A percentile compares a stretch with the other conserved stretches of the same genome.
These are phyloP conservation scores for Merluccius polli DNA, from an alignment of 2,797 vertebrate genomes.

Conservation along the genomic window DNA sequence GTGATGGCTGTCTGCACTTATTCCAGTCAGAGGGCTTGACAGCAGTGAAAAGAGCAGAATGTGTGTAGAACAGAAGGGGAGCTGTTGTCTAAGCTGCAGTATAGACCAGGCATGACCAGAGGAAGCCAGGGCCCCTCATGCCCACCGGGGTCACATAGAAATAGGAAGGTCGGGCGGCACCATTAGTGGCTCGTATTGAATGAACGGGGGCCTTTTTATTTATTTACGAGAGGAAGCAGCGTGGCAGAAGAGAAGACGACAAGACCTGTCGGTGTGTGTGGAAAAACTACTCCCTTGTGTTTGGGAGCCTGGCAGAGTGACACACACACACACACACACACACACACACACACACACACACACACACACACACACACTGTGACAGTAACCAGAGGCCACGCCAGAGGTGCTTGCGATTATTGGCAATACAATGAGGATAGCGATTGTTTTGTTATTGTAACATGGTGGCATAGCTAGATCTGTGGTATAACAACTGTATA, in stretches of 20 bases:
- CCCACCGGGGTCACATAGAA: conserved; percentile 25
- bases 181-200: conserved; percentile 36
- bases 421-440: background rate
- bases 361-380: background rate
- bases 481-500: background rate
- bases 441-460: background rate
- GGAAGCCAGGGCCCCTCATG: conserved; percentile 44
- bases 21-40: conserved; percentile 20
- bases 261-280: conserved; percentile 39
- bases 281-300: conserved; percentile 59
- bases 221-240: conserved; percentile 53
- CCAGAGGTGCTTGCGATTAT: too few relatives aligned
- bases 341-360: too few relatives aligned
- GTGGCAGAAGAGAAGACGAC: conserved; percentile 29
- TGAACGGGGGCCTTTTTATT: conserved; percentile 40
- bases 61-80: conserved; percentile 9
- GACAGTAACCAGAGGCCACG: background rate
- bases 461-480: background rate
- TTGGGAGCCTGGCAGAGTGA: conserved; percentile 11
- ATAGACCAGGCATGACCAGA: conserved; percentile 26
- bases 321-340: too few relatives aligned
- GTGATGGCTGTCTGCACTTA: conserved; percentile 7
- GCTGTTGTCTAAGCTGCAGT: conserved; percentile 21
- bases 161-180: conserved; percentile 56
- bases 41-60: conserved; percentile 17